These are phyloP conservation scores for Protophormia terraenovae DNA, from an alignment of 2,888 invertebrate species.

Conservation along the genomic window DNA sequence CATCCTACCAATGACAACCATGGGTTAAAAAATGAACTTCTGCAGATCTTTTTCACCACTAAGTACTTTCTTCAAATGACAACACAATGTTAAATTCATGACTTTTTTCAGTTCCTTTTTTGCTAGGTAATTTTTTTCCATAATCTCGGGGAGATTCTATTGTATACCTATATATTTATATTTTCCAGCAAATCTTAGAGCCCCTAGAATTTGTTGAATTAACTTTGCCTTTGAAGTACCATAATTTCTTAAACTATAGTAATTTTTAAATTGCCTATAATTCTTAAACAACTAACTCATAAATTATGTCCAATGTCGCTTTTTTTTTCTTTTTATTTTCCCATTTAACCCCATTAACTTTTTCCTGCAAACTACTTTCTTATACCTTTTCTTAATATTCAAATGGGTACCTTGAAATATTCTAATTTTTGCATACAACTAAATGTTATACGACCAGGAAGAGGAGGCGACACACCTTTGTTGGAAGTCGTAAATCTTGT, in stretches of 20 bases:
- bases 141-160: too few relatives aligned
- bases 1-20: too few relatives aligned
- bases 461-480: constrained; percentile 42
- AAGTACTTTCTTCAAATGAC: too few relatives aligned
- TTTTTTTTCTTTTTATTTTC: background rate
- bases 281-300: constrained; percentile 23
- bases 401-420: background rate
- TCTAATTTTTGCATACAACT: background rate
- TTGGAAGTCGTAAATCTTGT: constrained; percentile 61
- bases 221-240: too few relatives aligned
- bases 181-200: too few relatives aligned
- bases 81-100: too few relatives aligned
- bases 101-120: too few relatives aligned
- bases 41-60: too few relatives aligned
- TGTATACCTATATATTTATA: too few relatives aligned
- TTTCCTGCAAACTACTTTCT: background rate
- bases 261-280: background rate
- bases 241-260: background rate
- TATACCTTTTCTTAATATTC: background rate
- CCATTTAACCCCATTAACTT: constrained; percentile 20
- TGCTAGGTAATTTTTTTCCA: too few relatives aligned
- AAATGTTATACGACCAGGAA: constrained; percentile 29
- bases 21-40: too few relatives aligned
- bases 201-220: too few relatives aligned
- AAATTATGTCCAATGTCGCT: constrained; percentile 26